phyloP scores from a whole-genome alignment of 92 coral and sea anemone genomes.

The Zoanthus sansibaricus region DNA sequence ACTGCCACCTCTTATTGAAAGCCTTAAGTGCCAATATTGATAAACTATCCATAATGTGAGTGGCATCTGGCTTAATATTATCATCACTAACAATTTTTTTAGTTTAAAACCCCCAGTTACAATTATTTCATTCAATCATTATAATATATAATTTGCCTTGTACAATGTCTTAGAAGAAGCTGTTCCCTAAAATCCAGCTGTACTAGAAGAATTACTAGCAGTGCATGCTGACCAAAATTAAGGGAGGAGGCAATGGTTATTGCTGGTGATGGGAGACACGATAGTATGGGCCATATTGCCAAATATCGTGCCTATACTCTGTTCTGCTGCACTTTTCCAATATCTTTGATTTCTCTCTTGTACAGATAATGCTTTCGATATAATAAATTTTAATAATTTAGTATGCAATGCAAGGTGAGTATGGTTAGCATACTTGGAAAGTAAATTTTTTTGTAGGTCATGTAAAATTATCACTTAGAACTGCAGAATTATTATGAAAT shows the following conservation, averaged over 20 bases:
- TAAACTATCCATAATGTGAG: neutral
- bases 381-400: neutral
- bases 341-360: slow-evolving; percentile 68
- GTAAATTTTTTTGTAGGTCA: neutral
- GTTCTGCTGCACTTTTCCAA: slow-evolving; percentile 60
- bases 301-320: slow-evolving; percentile 71
- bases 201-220: slow-evolving; percentile 60
- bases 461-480: neutral
- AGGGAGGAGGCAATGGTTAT: slow-evolving; percentile 46
- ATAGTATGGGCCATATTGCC: slow-evolving; percentile 76
- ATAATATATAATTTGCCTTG: neutral
- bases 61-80: neutral
- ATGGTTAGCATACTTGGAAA: neutral
- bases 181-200: slow-evolving; percentile 61
- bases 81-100: neutral
- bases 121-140: neutral
- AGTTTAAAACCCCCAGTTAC: neutral
- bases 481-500: no score
- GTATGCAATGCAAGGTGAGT: neutral
- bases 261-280: slow-evolving; percentile 74
- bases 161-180: slow-evolving; percentile 44
- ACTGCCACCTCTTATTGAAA: no score
- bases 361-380: slow-evolving; percentile 53
- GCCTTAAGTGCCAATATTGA: neutral
- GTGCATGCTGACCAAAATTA: slow-evolving; percentile 14